Conservation (phyloP, 1,140 invertebrate genomes). For the Drosophila ficusphila region DNA sequence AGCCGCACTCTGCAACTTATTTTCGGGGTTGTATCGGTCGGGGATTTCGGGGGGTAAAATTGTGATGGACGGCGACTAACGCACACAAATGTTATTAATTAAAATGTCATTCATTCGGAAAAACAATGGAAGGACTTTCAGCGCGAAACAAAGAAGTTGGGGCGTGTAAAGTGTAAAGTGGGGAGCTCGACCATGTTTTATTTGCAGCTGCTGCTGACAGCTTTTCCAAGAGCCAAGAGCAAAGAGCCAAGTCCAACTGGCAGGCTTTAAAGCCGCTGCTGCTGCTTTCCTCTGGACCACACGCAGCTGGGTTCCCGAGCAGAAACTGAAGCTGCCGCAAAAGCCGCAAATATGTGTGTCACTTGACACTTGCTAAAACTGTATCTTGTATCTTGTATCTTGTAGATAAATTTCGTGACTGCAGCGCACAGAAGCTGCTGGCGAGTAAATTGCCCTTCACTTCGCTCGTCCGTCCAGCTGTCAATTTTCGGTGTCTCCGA, state of each 20-base stretch:
- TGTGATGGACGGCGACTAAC: slow-evolving; percentile 38
- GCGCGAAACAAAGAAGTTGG: not conserved
- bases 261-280: slow-evolving; percentile 32
- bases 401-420: slow-evolving; percentile 57
- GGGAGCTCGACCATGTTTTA: slow-evolving; percentile 12
- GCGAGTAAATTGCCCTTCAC: slow-evolving; percentile 73
- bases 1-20: slow-evolving; percentile 22
- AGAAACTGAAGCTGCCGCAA: slow-evolving; percentile 52
- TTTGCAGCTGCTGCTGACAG: slow-evolving; percentile 72
- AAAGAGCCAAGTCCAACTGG: too few species aligned
- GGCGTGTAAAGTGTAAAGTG: not conserved
- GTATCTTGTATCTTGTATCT: slow-evolving; percentile 46
- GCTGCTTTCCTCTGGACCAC: slow-evolving; percentile 49
- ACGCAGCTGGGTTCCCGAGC: slow-evolving; percentile 53
- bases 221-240: slow-evolving; percentile 40
- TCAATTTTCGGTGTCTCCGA: slow-evolving; percentile 58
- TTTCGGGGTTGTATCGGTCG: slow-evolving; percentile 24
- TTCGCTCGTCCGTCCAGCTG: slow-evolving; percentile 57
- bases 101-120: slow-evolving; percentile 78
- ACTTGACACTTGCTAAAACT: slow-evolving; percentile 74
- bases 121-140: slow-evolving; percentile 62
- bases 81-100: slow-evolving; percentile 83
- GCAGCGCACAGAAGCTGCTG: slow-evolving; percentile 33
- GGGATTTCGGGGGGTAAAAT: not conserved
- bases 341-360: slow-evolving; percentile 80